Evolutionary conservation across 2,113 vertebrate genomes (phyloP), one percentile per base, ranked within the genome.

Genomic region (Scomber scombrus): DNA sequence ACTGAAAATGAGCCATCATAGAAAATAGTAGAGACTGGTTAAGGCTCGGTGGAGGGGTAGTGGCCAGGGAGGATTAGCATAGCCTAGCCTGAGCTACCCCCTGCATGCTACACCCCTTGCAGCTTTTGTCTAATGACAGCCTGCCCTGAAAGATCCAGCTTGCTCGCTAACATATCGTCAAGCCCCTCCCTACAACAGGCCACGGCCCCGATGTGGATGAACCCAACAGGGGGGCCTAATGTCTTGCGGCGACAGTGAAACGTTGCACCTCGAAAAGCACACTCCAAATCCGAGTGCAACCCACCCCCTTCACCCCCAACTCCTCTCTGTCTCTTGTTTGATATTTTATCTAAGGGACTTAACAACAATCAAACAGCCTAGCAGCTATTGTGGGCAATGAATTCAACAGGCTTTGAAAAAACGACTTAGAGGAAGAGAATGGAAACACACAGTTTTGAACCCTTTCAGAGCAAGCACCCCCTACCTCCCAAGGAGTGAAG

Each of bases 301-400:
- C 74, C 52, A 63, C 61, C 70, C 31, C 26, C 29, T 11, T 12
- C 12, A 43, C 58, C 40, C 34, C 71, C 2, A 49, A 11, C 75
- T 58, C 57, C 64, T 50, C 78, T 52, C 61, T 15, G 57, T 79
- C 71, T 89, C 71, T 67, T 87, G 87, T 93, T 93, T 93, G 93
- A 93, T 94, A 93, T 90, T 93, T 91, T 91, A 92, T 93, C 92
- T 88, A 29, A 90, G 81, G 88, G 87, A 88, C 88, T 94, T 90
- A 90, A 81, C 85, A 89, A 85, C 90, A 91, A 84, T 93, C 91
- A 92, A 91, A 91, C 66, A 23, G 82, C 82, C 88, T 60, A 50
- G 86, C 74, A 85, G 89, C 88, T 82, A 91, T 89, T 90, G 85
- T 90, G 82, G 84, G 34, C 62, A 40, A 89, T 84, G 81, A 87